Base-by-base conservation (phyloP, 2,888 invertebrate species). In the Aphodius sticticus region DNA sequence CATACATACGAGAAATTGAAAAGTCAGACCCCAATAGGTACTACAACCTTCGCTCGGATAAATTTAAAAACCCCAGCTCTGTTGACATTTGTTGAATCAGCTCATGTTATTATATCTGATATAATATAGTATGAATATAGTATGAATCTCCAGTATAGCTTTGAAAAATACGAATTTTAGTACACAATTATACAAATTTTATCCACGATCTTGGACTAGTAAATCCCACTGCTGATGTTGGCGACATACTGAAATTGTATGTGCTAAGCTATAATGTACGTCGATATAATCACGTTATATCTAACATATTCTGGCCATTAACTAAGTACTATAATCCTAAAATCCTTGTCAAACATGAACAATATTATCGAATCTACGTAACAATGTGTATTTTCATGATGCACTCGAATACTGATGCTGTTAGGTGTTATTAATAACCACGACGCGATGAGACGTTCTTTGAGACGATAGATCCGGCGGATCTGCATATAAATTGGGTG, bases 401-500 rank as follows among this genome's bases (percentile, higher is more conserved):
- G 53, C 53, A 53, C 53, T 53, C 53, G 53, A 53, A 53, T 53
- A 53, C 53, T 53, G 53, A 53, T 53, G 26, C 26, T 53, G 12
- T 12, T 12, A 5, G 9, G 12, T 3, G 53, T 53, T 7, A 9
- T 53, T 53, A 12, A 53, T 53, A 53, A 9, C 53, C 53, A 9
- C 9, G 12, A 5, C 53, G 12, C 53, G 53, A 53, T 12, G 53
- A 53, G 53, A 5, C 9, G 53, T 53, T 53, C 53, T 53, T 53
- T 53, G 53, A 53, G 53, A 53, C 53, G 53, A 9, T 53, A 12
- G 53, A 53, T 53, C 74, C 74, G n/a, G 3, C 36, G 74, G 74
- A 74, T 74, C 74, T 74, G 74, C 74, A 74, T 74, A 36, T 74
- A 74, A 74, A 74, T 74, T 74, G 74, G 74, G 74, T 37, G 74